Percentiles rank a stretch among this genome's conserved stretches.
Evolutionary conservation across 2,797 vertebrate genomes (phyloP).

Genomic region (Spizella passerina): DNA sequence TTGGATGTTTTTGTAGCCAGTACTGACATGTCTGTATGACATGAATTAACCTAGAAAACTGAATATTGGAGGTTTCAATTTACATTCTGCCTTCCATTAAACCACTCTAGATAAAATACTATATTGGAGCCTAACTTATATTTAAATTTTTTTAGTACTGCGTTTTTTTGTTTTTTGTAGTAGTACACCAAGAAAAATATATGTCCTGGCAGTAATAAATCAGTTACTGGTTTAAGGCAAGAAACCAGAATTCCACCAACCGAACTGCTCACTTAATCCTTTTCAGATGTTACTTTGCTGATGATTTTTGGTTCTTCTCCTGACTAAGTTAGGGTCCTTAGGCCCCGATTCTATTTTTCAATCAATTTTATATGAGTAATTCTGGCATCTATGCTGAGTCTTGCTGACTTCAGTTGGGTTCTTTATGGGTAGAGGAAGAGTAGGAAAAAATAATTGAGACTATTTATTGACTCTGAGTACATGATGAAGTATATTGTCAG

Average conservation of each 20-base stretch:
- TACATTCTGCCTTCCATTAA: not conserved
- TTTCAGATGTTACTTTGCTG: not conserved
- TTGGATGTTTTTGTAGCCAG: not conserved
- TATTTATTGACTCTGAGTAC: not conserved
- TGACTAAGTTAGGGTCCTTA: not conserved
- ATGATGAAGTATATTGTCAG: not conserved
- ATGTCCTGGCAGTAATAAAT: not conserved
- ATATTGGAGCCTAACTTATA: not conserved
- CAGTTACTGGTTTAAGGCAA: not conserved
- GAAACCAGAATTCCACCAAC: not conserved
- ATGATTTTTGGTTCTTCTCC: not conserved
- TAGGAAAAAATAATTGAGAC: not conserved
- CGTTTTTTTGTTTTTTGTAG: not conserved
- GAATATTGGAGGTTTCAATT: not conserved
- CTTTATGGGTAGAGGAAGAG: not conserved
- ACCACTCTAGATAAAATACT: not conserved
- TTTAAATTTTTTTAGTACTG: not conserved
- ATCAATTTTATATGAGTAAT: not conserved
- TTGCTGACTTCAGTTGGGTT: not conserved
- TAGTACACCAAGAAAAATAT: not conserved
- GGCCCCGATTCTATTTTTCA: not conserved
- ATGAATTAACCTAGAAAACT: not conserved
- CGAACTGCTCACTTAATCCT: not conserved
- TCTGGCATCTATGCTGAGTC: not conserved
- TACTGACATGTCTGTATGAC: not conserved